Evolutionary conservation across 2,113 vertebrate species (phyloP).

Genomic region (Xenus cinereus): DNA sequence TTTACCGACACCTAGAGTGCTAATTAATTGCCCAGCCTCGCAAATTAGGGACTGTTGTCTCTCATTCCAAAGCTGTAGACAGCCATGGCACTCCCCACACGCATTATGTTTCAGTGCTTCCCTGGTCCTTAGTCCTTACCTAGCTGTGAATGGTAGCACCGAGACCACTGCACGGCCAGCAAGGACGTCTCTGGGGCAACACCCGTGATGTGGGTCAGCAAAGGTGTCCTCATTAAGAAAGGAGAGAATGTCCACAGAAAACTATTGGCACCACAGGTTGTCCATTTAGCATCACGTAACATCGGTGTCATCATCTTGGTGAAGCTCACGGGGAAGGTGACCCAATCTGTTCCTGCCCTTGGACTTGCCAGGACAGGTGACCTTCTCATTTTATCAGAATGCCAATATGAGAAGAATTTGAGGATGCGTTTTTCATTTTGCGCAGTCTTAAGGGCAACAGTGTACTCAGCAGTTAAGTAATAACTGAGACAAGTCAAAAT

Average conservation of each 20-base stretch:
- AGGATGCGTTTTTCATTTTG: not conserved
- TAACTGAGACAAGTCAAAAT: not conserved
- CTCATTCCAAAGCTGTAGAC: not conserved
- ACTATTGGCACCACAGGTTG: not conserved
- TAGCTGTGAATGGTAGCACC: not conserved
- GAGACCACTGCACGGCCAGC: not conserved
- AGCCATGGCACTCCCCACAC: not conserved
- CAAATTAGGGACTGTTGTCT: not conserved
- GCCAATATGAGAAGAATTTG: not conserved
- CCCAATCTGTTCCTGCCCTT: not conserved
- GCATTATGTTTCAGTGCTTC: accelerated
- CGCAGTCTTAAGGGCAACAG: not conserved
- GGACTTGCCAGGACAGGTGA: not conserved
- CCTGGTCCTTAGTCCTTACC: not conserved
- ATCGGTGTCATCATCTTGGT: too few species aligned
- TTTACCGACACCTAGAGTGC: not conserved
- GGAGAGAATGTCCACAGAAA: not conserved
- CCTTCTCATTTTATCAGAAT: not conserved
- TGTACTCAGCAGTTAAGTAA: not conserved
- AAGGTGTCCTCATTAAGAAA: not conserved
- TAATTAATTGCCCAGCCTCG: not conserved
- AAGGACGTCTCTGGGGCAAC: accelerated
- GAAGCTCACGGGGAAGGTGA: not conserved
- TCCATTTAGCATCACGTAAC: too few species aligned
- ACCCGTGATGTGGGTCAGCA: not conserved